Evolutionary conservation across 2,113 vertebrate genomes (phyloP).

Genomic region (Brienomyrus longianalis): DNA sequence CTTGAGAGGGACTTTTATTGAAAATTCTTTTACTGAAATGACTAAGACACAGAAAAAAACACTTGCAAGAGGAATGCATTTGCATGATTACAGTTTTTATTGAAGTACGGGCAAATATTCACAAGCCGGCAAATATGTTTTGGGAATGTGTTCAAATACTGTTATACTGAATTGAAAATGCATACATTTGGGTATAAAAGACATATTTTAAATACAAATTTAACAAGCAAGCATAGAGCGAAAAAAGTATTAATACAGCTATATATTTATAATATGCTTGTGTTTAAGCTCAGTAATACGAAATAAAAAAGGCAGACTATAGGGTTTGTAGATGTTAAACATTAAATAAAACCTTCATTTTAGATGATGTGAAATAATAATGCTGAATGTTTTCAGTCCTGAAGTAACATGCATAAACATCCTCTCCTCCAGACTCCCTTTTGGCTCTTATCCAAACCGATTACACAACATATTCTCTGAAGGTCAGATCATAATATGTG

Average conservation of each 20-base stretch:
- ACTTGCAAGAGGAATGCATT: neutral
- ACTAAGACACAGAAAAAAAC: neutral
- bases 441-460: neutral
- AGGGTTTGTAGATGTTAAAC: neutral
- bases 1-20: neutral
- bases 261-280: neutral
- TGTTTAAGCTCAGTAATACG: neutral
- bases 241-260: neutral
- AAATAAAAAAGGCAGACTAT: neutral
- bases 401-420: neutral
- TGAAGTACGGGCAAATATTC: neutral
- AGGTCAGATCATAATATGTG: neutral
- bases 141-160: neutral
- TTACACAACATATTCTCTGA: neutral
- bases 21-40: neutral
- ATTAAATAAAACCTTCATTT: conserved; percentile 7
- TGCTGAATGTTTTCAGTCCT: neutral
- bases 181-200: conserved; percentile 57
- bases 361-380: neutral
- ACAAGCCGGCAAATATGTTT: neutral
- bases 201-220: conserved; percentile 51
- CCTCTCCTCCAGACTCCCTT: neutral
- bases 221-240: neutral
- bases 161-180: conserved; percentile 51
- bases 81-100: neutral